Percentiles rank a stretch among this genome's conserved stretches.
Evolutionary conservation across 2,113 vertebrate species (phyloP).

Genomic region (Tichodroma muraria): DNA sequence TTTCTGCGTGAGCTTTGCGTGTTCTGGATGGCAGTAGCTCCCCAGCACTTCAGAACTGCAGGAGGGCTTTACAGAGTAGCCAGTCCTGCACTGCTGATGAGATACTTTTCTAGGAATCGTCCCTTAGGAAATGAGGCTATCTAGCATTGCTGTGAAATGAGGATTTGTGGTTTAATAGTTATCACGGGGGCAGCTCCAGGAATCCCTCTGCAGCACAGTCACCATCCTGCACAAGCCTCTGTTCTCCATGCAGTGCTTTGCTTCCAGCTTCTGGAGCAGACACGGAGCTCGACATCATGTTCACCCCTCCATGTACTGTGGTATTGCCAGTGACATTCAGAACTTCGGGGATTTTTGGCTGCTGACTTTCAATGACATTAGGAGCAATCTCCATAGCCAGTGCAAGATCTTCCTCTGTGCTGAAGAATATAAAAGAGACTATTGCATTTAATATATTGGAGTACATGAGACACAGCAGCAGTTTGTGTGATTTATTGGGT

Average conservation of each 20-base stretch:
- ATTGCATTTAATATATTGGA: constrained; percentile 4
- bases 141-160: not conserved
- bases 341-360: not conserved
- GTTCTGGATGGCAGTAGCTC: not conserved
- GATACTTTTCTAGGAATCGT: too few species aligned
- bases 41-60: not conserved
- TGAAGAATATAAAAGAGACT: not conserved
- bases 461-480: not conserved
- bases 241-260: not conserved
- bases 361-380: constrained; percentile 38
- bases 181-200: not conserved
- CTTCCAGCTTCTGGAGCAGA: not conserved
- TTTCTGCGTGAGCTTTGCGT: accelerated
- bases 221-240: not conserved
- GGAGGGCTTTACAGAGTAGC: not conserved
- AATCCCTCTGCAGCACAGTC: not conserved
- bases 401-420: not conserved
- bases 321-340: not conserved
- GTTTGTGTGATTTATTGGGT: not conserved
- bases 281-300: not conserved
- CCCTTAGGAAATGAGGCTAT: too few species aligned
- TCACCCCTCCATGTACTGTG: not conserved
- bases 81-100: not conserved
- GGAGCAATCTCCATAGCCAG: constrained; percentile 9
- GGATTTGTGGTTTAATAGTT: not conserved